Conservation (phyloP, 2,888 invertebrate genomes). For the Zhengitettix transpicula region DNA sequence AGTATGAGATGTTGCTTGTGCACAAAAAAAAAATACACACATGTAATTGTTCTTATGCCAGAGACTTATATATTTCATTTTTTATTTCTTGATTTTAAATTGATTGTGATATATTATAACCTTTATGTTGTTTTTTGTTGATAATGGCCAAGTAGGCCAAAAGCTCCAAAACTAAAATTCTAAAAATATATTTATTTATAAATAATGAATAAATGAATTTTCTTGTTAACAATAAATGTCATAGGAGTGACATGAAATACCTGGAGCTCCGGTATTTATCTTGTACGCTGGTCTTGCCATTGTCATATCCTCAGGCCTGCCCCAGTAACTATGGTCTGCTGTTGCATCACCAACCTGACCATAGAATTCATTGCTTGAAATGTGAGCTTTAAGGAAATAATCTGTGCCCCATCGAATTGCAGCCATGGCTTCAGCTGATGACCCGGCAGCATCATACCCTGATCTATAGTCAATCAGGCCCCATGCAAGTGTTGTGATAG, state of each 20-base stretch:
- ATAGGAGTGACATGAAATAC: background rate
- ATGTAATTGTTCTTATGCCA: no score
- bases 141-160: no score
- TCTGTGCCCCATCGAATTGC: slow-evolving; percentile 23
- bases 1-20: no score
- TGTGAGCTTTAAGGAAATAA: slow-evolving; percentile 22
- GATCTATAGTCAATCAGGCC: slow-evolving; percentile 11
- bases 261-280: slow-evolving; percentile 1
- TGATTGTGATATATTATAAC: no score
- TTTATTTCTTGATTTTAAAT: no score
- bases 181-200: no score
- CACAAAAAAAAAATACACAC: no score
- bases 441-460: slow-evolving; percentile 5
- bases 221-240: no score
- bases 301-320: slow-evolving; percentile 16
- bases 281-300: slow-evolving; percentile 19
- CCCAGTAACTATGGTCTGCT: slow-evolving; percentile 25
- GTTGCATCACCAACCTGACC: slow-evolving; percentile 22
- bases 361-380: slow-evolving; percentile 20
- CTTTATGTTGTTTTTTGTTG: no score
- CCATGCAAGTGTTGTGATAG: slow-evolving; percentile 16
- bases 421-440: slow-evolving; percentile 16
- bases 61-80: no score
- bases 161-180: no score
- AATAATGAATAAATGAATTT: no score